Evolutionary conservation across 2,888 invertebrate genomes (phyloP).

Genomic region (Melieria crassipennis): DNA sequence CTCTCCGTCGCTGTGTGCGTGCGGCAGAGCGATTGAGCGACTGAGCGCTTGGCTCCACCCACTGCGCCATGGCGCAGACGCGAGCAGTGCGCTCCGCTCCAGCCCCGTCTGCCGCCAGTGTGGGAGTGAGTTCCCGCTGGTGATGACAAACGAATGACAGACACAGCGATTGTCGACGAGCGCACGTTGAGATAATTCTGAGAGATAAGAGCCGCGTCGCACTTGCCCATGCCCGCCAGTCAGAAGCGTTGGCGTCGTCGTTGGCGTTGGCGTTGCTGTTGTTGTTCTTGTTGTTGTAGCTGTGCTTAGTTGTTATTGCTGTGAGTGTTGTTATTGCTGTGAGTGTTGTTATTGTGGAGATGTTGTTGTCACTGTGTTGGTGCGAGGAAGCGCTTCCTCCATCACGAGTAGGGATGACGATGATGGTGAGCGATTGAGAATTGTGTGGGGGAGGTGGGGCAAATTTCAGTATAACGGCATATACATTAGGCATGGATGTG

Average conservation of each 20-base stretch:
- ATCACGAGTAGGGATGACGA: background rate
- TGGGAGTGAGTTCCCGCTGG: background rate
- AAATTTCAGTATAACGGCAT: too few relatives aligned
- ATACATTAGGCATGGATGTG: too few relatives aligned
- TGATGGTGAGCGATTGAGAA: background rate
- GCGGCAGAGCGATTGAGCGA: slow-evolving; percentile 10
- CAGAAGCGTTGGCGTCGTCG: slow-evolving; percentile 45
- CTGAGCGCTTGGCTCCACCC: slow-evolving; percentile 36
- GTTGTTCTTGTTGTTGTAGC: background rate
- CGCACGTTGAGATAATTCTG: slow-evolving; percentile 59
- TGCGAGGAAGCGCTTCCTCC: background rate
- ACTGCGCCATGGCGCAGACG: slow-evolving; percentile 40
- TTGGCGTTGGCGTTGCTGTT: slow-evolving; percentile 1
- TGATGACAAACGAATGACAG: slow-evolving; percentile 63
- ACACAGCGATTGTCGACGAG: slow-evolving; percentile 45
- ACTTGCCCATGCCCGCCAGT: slow-evolving; percentile 59
- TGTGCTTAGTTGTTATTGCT: background rate
- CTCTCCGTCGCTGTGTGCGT: slow-evolving; percentile 31
- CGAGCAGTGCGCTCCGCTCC: slow-evolving; percentile 27
- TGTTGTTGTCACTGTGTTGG: background rate
- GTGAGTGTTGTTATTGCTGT: background rate
- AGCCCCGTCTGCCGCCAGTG: background rate
- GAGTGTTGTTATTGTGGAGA: background rate
- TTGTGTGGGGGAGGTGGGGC: too few relatives aligned
- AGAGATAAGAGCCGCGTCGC: slow-evolving; percentile 60